Evolutionary conservation across 2,888 invertebrate genomes (phyloP).

Genomic region (Zygaena filipendulae): DNA sequence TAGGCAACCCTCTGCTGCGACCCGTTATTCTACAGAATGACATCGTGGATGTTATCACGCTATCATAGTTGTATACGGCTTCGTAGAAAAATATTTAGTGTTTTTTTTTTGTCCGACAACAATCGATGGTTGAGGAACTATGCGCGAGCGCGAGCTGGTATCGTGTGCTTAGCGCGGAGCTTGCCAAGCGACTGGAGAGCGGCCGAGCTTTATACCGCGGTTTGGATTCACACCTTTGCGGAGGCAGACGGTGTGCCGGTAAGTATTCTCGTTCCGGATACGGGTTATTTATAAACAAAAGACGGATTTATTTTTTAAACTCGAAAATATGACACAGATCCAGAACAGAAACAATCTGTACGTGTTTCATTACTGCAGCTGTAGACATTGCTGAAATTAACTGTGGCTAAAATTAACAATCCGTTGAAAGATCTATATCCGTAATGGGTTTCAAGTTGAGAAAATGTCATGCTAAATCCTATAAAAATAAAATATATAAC

Average conservation of each 20-base stretch:
- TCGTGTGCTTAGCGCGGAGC: constrained; percentile 40
- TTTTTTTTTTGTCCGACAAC: constrained; percentile 22
- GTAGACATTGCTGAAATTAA: too few relatives aligned
- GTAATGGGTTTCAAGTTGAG: too few relatives aligned
- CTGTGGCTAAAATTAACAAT: too few relatives aligned
- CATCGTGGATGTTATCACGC: constrained; percentile 52
- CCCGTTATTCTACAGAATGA: constrained; percentile 86
- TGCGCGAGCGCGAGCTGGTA: constrained; percentile 28
- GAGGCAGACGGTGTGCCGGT: constrained; percentile 57
- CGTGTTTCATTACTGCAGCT: too few relatives aligned
- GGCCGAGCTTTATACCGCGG: constrained; percentile 29
- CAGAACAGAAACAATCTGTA: constrained; percentile 39
- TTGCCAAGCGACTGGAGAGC: constrained; percentile 42
- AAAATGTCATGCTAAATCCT: too few relatives aligned
- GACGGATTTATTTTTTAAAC: constrained; percentile 49
- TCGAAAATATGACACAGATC: constrained; percentile 56
- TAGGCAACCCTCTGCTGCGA: constrained; percentile 80
- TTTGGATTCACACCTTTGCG: constrained; percentile 50
- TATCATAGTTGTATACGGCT: constrained; percentile 51
- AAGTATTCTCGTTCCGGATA: constrained; percentile 55
- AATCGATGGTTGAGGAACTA: too few relatives aligned
- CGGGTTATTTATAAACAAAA: constrained; percentile 61
- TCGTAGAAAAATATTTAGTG: constrained; percentile 17
- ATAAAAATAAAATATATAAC: too few relatives aligned
- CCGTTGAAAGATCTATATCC: too few relatives aligned